Percentiles rank a stretch among this genome's conserved stretches.
phyloP scores from a whole-genome alignment of 1,140 invertebrate species.

The Brachionus calyciflorus region DNA sequence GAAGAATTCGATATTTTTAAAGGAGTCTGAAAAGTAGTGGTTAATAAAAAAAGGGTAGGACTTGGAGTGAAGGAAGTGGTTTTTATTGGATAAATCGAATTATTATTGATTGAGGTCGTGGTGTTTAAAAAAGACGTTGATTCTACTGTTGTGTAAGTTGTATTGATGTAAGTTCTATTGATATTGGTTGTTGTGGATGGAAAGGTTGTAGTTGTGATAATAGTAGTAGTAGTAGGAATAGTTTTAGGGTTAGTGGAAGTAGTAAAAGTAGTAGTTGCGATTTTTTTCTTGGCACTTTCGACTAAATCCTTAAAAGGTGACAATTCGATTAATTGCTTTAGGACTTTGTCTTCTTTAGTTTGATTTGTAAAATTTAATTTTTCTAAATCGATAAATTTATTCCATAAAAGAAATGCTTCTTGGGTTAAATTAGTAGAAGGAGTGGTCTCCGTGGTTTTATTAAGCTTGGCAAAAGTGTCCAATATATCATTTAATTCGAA shows the following conservation, averaged over 20 bases:
- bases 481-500: background rate
- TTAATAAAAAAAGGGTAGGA: no score
- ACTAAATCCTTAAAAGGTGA: constrained; percentile 2
- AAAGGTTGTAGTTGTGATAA: background rate
- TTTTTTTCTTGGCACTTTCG: constrained; percentile 14
- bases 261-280: background rate
- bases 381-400: constrained; percentile 22
- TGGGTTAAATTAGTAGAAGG: background rate
- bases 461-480: background rate
- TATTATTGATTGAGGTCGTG: background rate
- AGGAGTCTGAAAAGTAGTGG: no score
- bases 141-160: background rate
- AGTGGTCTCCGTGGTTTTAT: background rate
- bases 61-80: background rate
- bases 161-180: background rate
- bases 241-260: background rate
- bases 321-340: background rate
- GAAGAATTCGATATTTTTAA: background rate
- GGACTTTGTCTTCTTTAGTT: constrained; percentile 15
- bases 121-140: no score
- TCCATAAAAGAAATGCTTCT: constrained; percentile 3
- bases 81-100: no score
- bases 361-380: background rate
- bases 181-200: background rate
- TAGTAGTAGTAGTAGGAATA: background rate